Evolutionary conservation across 1,140 invertebrate species (phyloP).

Genomic region (Ylistrum balloti): DNA sequence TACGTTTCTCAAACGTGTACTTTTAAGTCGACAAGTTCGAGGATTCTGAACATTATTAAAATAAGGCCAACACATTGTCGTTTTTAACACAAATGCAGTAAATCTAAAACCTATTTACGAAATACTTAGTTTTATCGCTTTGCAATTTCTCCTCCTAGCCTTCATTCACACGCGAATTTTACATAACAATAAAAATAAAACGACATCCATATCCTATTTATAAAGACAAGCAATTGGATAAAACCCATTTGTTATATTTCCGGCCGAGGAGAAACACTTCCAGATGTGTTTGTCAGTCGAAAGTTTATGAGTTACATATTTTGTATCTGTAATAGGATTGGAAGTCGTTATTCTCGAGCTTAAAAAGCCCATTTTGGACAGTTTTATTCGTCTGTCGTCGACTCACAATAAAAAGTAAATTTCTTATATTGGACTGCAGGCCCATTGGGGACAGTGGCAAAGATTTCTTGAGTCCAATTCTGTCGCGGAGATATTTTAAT

Average conservation of each 20-base stretch:
- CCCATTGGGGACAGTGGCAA: background rate
- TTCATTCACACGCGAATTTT: conserved; percentile 14
- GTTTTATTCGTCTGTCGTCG: background rate
- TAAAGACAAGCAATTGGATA: background rate
- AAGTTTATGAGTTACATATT: background rate
- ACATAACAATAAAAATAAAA: background rate
- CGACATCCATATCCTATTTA: background rate
- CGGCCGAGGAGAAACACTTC: background rate
- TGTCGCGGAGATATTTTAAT: background rate
- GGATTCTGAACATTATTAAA: background rate
- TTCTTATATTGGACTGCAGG: background rate
- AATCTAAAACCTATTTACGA: background rate
- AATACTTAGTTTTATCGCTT: background rate
- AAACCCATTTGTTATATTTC: conserved; percentile 9
- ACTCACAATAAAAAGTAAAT: conserved; percentile 32
- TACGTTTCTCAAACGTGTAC: too few species aligned
- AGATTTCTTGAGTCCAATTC: background rate
- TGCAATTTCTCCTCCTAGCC: background rate
- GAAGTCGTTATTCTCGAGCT: background rate
- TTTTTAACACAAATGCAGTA: background rate
- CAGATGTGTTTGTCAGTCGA: background rate
- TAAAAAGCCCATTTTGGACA: background rate
- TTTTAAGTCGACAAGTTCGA: background rate
- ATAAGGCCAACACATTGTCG: background rate
- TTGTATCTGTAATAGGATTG: background rate